Base-by-base conservation (phyloP, 1,140 invertebrate genomes). In the honey bee (Apis mellifera) region DNA sequence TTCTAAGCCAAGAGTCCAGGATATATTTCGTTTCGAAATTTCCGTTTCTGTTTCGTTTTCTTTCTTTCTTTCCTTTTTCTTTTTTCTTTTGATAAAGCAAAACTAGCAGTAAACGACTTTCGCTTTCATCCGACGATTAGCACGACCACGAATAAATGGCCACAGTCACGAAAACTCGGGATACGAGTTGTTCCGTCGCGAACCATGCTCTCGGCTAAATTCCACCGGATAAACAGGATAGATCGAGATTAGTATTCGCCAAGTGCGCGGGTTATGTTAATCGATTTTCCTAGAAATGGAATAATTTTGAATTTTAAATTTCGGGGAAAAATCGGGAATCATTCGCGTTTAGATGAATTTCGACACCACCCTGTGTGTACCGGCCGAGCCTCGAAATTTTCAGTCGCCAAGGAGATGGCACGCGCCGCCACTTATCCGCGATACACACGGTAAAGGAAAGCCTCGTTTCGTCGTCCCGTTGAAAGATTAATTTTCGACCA, bases 331-430 rank as follows among this genome's bases (percentile, higher is more conserved):
- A 42, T 42, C 32, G 32, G 4, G 5, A 42, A 7, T 7, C 0
- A 42, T 42, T 42, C 32, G 32, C 32, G 4, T 26, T 26, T 26
- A 26, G 26, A 26, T 1, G 9, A 54, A 70, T 52, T 70, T 70
- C 32, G 32, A 2, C 17, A 42, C 17, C 48, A 69, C n/a, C n/a
- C 48, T n/a, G 66, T 54, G 66, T 54, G 21, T 42, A 42, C 32
- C 32, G 32, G 32, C 32, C 17, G 9, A 55, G 54, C 13, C 15
- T 71, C n/a, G 65, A 50, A 55, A 66, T 84, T 52, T 52, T 59
- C 32, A 42, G 88, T 90, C 79, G n/a, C 86, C 89, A 86, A 87
- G 87, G 86, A 66, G 70, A 90, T 86, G 84, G 84, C 89, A 90
- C 86, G 89, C 81, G 64, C 73, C n/a, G 17, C 73, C 76, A 80